These are phyloP conservation scores for Adela reaumurella DNA, from an alignment of 2,888 invertebrate species.

Conservation along the genomic window DNA sequence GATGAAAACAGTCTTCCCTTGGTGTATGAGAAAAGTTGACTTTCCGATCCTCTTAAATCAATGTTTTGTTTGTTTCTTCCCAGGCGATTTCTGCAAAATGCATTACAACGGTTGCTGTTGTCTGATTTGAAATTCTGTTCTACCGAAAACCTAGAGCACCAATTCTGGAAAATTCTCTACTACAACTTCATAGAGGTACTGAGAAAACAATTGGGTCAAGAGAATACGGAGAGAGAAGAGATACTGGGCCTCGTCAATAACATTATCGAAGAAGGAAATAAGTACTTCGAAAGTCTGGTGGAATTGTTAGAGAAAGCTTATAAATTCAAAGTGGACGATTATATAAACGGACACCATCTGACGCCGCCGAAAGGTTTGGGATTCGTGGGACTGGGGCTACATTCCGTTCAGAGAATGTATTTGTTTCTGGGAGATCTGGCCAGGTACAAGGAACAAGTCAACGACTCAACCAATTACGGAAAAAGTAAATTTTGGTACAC, in stretches of 20 bases:
- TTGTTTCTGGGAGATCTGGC: constrained; percentile 90
- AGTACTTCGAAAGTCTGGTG: constrained; percentile 74
- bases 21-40: too few relatives aligned
- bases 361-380: constrained; percentile 62
- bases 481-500: constrained; percentile 78
- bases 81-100: constrained; percentile 62
- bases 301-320: constrained; percentile 70
- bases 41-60: too few relatives aligned
- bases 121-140: constrained; percentile 84
- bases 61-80: constrained; percentile 11
- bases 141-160: constrained; percentile 81
- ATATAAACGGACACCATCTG: constrained; percentile 55
- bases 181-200: constrained; percentile 84
- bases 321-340: constrained; percentile 66
- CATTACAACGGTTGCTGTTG: constrained; percentile 64
- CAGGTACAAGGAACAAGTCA: constrained; percentile 83
- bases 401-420: constrained; percentile 83
- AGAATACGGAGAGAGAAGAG: constrained; percentile 59
- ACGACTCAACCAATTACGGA: constrained; percentile 76
- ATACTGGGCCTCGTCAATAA: constrained; percentile 62
- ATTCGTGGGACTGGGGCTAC: constrained; percentile 69
- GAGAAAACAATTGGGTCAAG: constrained; percentile 63
- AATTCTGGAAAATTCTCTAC: constrained; percentile 88
- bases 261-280: constrained; percentile 75
- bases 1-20: too few relatives aligned